These are phyloP conservation scores for Halocynthia roretzi DNA, from an alignment of 23 tunicate genomes.

Conservation along the genomic window DNA sequence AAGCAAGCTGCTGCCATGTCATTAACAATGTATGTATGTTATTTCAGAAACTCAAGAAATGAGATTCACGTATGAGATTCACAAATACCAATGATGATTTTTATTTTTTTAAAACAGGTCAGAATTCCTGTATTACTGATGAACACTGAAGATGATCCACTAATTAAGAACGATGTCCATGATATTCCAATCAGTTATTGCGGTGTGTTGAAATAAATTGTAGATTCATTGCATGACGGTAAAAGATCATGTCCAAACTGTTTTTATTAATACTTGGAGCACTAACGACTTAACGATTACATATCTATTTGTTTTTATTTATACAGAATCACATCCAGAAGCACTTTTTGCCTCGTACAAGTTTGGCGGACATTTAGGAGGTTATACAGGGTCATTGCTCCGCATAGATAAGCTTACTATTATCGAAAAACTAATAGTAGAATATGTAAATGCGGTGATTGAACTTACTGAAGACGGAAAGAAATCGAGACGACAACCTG, in stretches of 20 bases:
- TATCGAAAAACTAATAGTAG: conserved; percentile 51
- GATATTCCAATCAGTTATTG: conserved; percentile 55
- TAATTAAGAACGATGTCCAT: conserved; percentile 52
- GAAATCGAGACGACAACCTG: too few relatives aligned
- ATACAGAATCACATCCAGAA: conserved; percentile 34
- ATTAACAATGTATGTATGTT: conserved; percentile 46
- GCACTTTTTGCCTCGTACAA: conserved; percentile 52
- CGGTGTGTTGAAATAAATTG: conserved; percentile 15
- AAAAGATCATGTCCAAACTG: not conserved
- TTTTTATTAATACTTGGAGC: not conserved
- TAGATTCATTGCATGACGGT: not conserved
- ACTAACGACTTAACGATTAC: not conserved
- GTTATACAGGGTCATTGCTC: conserved; percentile 56
- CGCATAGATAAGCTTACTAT: conserved; percentile 37
- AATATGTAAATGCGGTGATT: conserved; percentile 53
- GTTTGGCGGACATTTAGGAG: conserved; percentile 82
- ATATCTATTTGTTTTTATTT: not conserved
- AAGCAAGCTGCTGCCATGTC: conserved; percentile 49
- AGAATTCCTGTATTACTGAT: conserved; percentile 47
- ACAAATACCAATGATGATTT: not conserved
- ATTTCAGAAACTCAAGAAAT: not conserved
- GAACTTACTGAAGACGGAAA: not conserved
- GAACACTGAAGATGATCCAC: conserved; percentile 79
- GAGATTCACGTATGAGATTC: too few relatives aligned
- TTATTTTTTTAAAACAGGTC: conserved; percentile 24